Evolutionary conservation across 2,888 invertebrate genomes (phyloP).

Genomic region (Fissipunctia ypsillon): DNA sequence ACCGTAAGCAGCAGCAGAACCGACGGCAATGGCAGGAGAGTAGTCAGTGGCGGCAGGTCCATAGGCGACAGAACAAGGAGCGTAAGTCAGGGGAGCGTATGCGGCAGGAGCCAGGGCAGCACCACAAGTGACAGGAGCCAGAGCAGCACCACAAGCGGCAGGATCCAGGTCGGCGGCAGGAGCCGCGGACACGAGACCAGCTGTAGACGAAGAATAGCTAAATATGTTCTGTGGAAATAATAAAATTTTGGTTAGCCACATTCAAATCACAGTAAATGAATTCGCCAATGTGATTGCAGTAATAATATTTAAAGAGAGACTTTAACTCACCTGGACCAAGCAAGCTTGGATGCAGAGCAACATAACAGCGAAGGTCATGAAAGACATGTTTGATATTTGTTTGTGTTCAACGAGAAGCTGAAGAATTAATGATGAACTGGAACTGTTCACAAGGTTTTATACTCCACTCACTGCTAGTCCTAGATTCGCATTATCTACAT

Average conservation of each 20-base stretch:
- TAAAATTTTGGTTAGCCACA: no score
- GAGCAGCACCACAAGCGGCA: no score
- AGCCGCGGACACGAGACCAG: not conserved
- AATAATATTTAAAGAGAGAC: no score
- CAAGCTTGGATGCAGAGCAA: slow-evolving; percentile 72
- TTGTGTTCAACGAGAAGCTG: slow-evolving; percentile 19
- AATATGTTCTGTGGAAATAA: no score
- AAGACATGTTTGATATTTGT: slow-evolving; percentile 62
- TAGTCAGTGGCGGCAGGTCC: not conserved
- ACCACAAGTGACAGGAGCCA: not conserved
- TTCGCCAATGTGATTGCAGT: no score
- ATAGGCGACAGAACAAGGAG: no score
- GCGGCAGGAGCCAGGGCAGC: not conserved
- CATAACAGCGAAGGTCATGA: slow-evolving; percentile 66
- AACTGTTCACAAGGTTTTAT: slow-evolving; percentile 23
- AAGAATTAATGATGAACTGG: slow-evolving; percentile 35
- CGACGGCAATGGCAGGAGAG: not conserved
- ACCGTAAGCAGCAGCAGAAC: slow-evolving; percentile 27
- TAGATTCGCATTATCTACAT: no score
- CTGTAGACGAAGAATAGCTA: not conserved
- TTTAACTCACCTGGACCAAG: slow-evolving; percentile 72
- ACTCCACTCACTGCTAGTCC: no score
- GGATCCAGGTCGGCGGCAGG: not conserved
- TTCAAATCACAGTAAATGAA: no score
- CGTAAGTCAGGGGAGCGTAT: no score